Base-by-base conservation (phyloP, 2,797 vertebrate species). In the Rachycentron canadum region DNA sequence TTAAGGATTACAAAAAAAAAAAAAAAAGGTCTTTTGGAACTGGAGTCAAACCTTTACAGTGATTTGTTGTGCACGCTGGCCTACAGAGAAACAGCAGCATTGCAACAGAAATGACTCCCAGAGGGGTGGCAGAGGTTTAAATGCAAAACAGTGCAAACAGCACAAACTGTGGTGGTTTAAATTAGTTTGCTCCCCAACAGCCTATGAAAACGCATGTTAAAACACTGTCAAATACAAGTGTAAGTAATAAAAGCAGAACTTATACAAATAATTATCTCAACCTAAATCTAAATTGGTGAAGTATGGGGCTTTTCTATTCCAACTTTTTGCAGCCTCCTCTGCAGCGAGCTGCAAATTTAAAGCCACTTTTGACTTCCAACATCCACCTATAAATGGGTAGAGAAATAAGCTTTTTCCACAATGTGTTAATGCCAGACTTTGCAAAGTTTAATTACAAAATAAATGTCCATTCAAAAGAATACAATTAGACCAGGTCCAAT, bases 1-100 rank as follows among this genome's bases (percentile, higher is more conserved):
- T 52, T 43, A 67, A 50, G 59, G 62, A 70, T 70, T n/a, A n/a
- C n/a, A n/a, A n/a, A n/a, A n/a, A n/a, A n/a, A 60, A 82, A 85
- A 76, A 74, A 73, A 84, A 75, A 36, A 40, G n/a, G 12, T 71
- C 28, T 60, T 65, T 76, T n/a, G 56, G 40, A 59, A 68, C 26
- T 6, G 32, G 41, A 80, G 71, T 79, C 45, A 65, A 73, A 81
- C 49, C 52, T 79, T 76, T n/a, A n/a, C n/a, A 57, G 62, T 4
- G 38, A 73, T 63, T 70, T 67, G 57, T 41, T 76, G 43, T 67
- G 26, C 57, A 68, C 13, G 28, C 36, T 49, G 30, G 68, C 59
- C 8, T 38, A 10, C 13, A 76, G 57, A 74, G n/a, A 72, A 69
- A 72, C 25, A 23, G 21, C 36, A 38, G 34, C 17, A 28, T 25